phyloP scores from a whole-genome alignment of 1,140 invertebrate genomes.

The Drosophila lowei region DNA sequence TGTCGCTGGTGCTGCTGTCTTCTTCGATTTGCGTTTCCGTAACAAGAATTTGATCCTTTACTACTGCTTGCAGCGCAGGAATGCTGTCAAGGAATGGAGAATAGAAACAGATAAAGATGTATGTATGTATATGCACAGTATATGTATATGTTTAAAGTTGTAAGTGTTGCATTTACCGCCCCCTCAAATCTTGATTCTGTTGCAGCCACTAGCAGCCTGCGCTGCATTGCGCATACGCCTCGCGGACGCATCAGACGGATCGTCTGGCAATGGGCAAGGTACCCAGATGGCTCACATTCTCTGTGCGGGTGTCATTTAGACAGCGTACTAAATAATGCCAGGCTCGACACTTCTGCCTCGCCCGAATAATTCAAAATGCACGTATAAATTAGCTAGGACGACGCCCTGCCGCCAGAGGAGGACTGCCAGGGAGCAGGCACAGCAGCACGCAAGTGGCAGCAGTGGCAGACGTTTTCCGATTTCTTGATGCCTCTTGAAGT shows the following conservation, averaged over 20 bases:
- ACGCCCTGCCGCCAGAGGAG: conserved; percentile 7
- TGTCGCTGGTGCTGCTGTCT: conserved; percentile 29
- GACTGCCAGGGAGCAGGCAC: conserved; percentile 9
- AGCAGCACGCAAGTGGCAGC: too few relatives aligned
- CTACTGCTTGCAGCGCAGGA: conserved; percentile 70
- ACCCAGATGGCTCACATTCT: neutral
- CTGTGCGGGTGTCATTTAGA: neutral
- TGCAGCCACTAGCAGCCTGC: too few relatives aligned
- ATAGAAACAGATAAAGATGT: neutral
- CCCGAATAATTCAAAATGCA: conserved; percentile 67
- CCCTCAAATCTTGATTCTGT: too few relatives aligned
- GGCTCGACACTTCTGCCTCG: conserved; percentile 57
- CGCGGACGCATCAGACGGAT: too few relatives aligned
- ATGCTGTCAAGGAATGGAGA: conserved; percentile 38
- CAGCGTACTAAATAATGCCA: conserved; percentile 61
- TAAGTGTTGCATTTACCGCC: too few relatives aligned
- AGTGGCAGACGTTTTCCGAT: too few relatives aligned
- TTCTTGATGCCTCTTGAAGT: too few relatives aligned
- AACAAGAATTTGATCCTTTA: conserved; percentile 72
- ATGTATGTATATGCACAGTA: too few relatives aligned
- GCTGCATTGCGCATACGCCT: too few relatives aligned
- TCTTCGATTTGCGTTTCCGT: conserved; percentile 69
- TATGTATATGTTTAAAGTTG: too few relatives aligned
- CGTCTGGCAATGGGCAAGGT: too few relatives aligned
- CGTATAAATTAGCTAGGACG: conserved; percentile 67